Evolutionary conservation across 2,888 invertebrate species (phyloP).

Genomic region (Sabatieria punctata): DNA sequence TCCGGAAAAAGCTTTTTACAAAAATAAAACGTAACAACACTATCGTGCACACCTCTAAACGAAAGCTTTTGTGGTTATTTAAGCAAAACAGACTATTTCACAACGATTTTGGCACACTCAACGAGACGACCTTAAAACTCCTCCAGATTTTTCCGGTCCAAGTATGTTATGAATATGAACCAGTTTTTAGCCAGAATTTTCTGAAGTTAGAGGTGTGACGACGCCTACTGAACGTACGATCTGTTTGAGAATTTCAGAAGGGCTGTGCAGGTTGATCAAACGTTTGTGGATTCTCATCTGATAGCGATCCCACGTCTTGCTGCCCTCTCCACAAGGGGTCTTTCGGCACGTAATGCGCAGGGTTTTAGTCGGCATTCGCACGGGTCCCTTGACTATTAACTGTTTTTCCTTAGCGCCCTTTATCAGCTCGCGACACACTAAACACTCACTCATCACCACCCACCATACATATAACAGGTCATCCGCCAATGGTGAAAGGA

Average conservation of each 20-base stretch:
- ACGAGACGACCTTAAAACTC: too few species aligned
- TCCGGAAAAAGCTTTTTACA: too few species aligned
- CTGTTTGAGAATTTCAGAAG: constrained; percentile 96
- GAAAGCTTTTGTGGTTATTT: too few species aligned
- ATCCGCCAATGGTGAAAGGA: too few species aligned
- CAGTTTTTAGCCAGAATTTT: neutral
- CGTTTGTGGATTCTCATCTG: constrained; percentile 97
- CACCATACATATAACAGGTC: too few species aligned
- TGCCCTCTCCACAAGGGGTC: constrained; percentile 99
- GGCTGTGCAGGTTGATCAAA: constrained; percentile 92
- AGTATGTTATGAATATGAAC: neutral
- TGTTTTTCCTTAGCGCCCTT: constrained; percentile 91
- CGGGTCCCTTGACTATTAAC: constrained; percentile 90
- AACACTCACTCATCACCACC: too few species aligned
- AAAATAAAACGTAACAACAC: too few species aligned
- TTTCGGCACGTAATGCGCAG: constrained; percentile 96
- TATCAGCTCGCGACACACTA: constrained; percentile 87
- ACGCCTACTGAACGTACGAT: constrained; percentile 41
- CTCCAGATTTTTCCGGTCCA: neutral
- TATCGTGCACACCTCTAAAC: too few species aligned
- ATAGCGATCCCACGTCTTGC: constrained; percentile 97
- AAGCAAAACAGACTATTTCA: too few species aligned
- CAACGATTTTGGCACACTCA: too few species aligned
- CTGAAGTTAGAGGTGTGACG: neutral
- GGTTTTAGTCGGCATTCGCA: constrained; percentile 95